Evolutionary conservation across 2,888 invertebrate species (phyloP), one percentile per base, ranked within the genome.

Genomic region (Standfussiana lucernea): DNA sequence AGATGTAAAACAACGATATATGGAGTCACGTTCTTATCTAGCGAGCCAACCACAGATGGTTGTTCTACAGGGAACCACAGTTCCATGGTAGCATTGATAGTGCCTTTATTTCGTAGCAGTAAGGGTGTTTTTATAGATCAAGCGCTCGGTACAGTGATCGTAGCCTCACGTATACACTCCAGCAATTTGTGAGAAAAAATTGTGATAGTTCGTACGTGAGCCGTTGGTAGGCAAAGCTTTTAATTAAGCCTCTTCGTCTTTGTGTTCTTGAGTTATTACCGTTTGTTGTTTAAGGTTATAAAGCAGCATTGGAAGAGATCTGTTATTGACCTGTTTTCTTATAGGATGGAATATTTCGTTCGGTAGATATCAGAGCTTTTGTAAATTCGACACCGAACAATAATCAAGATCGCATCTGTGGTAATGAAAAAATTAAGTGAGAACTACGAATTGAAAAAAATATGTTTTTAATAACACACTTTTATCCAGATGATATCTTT

Each of bases 1-100:
- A 82, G 90, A 90, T 91, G 76, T 87, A 84, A 86, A 86, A 77
- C 70, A 80, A 81, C 77, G 92, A 93, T 91, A 90, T 86, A 90
- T 89, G 88, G 75, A 88, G 91, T 92, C 93, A 92, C 93, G 93
- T 92, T 86, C 88, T 89, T 90, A 90, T 91, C 90, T 82, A 66
- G 71, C 21, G 56, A 69, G 61, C 53, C 77, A 80, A 85, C 86
- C 80, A 79, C 86, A 84, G 86, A 81, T 79, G 84, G 85, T 65
- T 62, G 61, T 70, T 40, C 42, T 75, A 72, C 82, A 50, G 4
- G 13, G 28, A 42, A 42, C 72, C 28, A 32, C 75, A 65, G 35
- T 24, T 47, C 40, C 76, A 75, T 56, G 40, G 56, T 42, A 11
- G 15, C 24, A n/a, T 47, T 82, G 28, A 47, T 3, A 42, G n/a